Base-by-base conservation (phyloP, 2,888 invertebrate species). In the Cremastinae sp. region DNA sequence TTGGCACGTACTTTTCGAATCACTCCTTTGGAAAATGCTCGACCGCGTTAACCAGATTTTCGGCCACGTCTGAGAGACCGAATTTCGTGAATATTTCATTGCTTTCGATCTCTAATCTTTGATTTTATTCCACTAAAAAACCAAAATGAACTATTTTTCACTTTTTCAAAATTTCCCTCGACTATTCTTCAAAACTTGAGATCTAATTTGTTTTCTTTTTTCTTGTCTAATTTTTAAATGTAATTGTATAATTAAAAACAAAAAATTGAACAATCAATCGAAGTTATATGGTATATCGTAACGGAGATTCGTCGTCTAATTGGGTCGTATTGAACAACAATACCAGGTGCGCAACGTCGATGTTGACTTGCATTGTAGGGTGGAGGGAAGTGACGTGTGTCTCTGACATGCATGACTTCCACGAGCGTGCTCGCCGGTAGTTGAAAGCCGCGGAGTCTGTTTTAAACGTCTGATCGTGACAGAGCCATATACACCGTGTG, bases 391-490 rank as follows among this genome's bases (percentile, higher is more conserved):
- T 5, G 65, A 65, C 54, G 34, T 45, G 59, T 65, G 65, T 54
- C 43, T n/a, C 43, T 65, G 65, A 54, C 65, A 54, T 65, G 65
- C 65, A 34, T 65, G 41, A 54, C 65, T 62, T 47, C 22, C 10
- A 9, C 18, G 45, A 54, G 54, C 53, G 65, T 65, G 54, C 45
- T 65, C 16, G 7, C 20, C 65, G 65, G 43, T 54, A 65, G 54
- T 65, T 54, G 41, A 65, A 43, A 65, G 28, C 28, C 28, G 28
- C 65, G 43, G 34, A 54, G 54, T 65, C 34, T 65, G 54, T 65
- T 65, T 54, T 54, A 65, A 65, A 65, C 45, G 54, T 65, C 65
- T 65, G 65, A 65, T 65, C 65, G 28, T 65, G 65, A 65, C 65
- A 53, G 18, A 20, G 53, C 53, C 28, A 8, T 51, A n/a, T n/a